A percentile compares a stretch with the other conserved stretches of the same genome.
These are phyloP conservation scores for Zaprionus camerounensis DNA, from an alignment of 1,140 invertebrate genomes.

Conservation along the genomic window DNA sequence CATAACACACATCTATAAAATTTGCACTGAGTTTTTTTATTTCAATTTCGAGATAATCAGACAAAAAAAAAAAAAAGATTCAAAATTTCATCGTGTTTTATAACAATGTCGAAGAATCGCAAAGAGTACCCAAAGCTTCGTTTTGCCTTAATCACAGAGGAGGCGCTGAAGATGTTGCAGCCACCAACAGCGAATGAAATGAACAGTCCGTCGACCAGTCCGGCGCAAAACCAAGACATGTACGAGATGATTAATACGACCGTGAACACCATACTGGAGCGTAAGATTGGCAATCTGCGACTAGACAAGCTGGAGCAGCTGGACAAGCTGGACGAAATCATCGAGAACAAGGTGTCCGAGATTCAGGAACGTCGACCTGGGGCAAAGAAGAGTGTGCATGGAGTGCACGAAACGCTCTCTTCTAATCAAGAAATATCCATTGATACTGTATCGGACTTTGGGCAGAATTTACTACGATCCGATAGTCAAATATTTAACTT, in stretches of 20 bases:
- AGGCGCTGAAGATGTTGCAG: constrained; percentile 39
- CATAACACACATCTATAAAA: not conserved
- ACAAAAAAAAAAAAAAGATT: not conserved
- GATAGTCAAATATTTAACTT: constrained; percentile 14
- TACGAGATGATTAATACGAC: constrained; percentile 19
- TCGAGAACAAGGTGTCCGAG: constrained; percentile 33
- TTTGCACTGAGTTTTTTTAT: not conserved
- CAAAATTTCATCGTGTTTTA: not conserved
- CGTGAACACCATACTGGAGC: constrained; percentile 35
- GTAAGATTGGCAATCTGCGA: constrained; percentile 27
- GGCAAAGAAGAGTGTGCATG: not conserved
- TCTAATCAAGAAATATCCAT: not conserved
- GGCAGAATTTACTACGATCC: constrained; percentile 1
- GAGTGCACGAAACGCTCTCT: not conserved
- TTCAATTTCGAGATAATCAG: not conserved
- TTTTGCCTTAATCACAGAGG: constrained; percentile 55
- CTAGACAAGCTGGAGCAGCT: constrained; percentile 25
- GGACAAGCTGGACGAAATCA: constrained; percentile 33
- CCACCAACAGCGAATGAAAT: not conserved
- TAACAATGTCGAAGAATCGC: constrained; percentile 1
- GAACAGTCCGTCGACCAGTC: not conserved
- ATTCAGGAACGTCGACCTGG: not conserved
- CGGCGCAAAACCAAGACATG: constrained; percentile 17
- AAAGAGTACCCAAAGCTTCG: constrained; percentile 45
- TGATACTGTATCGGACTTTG: not conserved